These are phyloP conservation scores for Cotesia typhae DNA, from an alignment of 1,140 invertebrate genomes.

Conservation along the genomic window DNA sequence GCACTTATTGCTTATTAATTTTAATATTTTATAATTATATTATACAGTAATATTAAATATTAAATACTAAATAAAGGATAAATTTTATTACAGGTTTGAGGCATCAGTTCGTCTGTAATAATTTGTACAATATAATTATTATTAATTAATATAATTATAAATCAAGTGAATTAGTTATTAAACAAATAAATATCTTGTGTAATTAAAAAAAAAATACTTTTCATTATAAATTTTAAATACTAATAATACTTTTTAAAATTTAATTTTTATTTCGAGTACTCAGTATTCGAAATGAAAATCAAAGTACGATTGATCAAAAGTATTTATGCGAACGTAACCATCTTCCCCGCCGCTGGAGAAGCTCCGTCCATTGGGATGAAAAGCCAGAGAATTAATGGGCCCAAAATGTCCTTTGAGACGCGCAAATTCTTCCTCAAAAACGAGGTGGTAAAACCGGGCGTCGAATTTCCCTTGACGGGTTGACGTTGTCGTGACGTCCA, in stretches of 20 bases:
- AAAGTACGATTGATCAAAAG: conserved; percentile 96
- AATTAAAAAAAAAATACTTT: conserved; percentile 35
- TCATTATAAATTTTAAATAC: conserved; percentile 6
- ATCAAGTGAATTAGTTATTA: conserved; percentile 6
- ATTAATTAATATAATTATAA: conserved; percentile 8
- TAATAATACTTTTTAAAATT: background rate
- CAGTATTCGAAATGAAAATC: conserved; percentile 96
- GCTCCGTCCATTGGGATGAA: conserved; percentile 97
- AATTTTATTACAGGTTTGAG: conserved; percentile 55
- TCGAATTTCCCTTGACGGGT: conserved; percentile 97
- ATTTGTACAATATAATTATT: conserved; percentile 64
- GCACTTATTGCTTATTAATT: background rate
- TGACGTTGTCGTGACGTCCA: conserved; percentile 98
- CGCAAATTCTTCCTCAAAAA: conserved; percentile 99
- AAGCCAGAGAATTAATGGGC: conserved; percentile 97
- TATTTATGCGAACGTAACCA: conserved; percentile 96
- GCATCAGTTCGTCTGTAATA: conserved; percentile 62
- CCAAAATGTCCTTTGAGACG: conserved; percentile 99
- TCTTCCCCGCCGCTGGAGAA: conserved; percentile 98
- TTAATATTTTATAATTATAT: conserved; percentile 39
- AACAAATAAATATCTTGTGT: conserved; percentile 19
- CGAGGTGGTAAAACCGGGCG: conserved; percentile 95
- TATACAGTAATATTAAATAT: conserved; percentile 49
- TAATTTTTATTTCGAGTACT: conserved; percentile 23
- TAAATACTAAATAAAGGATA: conserved; percentile 34